These are phyloP conservation scores for Aporophyla nigra DNA, from an alignment of 2,888 invertebrate species.

Conservation along the genomic window DNA sequence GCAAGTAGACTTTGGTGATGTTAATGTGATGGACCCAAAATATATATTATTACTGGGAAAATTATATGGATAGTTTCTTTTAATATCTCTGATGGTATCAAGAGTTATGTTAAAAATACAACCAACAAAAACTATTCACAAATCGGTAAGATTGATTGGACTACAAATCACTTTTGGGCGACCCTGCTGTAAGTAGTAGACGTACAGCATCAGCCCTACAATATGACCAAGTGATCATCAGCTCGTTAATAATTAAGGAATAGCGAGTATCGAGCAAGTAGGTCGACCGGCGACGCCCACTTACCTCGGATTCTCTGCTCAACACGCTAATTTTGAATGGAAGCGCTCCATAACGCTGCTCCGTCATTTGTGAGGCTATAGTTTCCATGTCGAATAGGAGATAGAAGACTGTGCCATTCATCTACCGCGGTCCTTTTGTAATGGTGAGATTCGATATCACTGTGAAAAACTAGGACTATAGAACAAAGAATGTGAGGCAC, in stretches of 20 bases:
- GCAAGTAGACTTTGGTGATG: background rate
- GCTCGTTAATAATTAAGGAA: constrained; percentile 51
- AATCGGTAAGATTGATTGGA: background rate
- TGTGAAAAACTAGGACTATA: background rate
- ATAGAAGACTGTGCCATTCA: background rate
- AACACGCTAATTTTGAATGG: constrained; percentile 5
- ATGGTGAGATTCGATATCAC: too few species aligned
- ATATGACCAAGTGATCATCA: constrained; percentile 18
- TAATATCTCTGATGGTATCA: background rate
- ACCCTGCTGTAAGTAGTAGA: background rate
- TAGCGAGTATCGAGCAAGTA: constrained; percentile 40
- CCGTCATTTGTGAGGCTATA: too few species aligned
- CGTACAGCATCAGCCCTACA: constrained; percentile 21
- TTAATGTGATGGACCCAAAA: background rate
- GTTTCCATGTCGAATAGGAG: background rate
- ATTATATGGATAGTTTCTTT: background rate
- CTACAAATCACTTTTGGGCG: background rate
- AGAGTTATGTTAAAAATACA: background rate
- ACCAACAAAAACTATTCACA: background rate
- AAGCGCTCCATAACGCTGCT: background rate
- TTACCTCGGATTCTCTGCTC: constrained; percentile 7
- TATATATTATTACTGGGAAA: background rate
- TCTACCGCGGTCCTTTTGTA: background rate
- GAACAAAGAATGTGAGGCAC: background rate
- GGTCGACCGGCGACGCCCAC: constrained; percentile 35